These are phyloP conservation scores for Eupithecia insigniata DNA, from an alignment of 2,888 invertebrate species.

Conservation along the genomic window DNA sequence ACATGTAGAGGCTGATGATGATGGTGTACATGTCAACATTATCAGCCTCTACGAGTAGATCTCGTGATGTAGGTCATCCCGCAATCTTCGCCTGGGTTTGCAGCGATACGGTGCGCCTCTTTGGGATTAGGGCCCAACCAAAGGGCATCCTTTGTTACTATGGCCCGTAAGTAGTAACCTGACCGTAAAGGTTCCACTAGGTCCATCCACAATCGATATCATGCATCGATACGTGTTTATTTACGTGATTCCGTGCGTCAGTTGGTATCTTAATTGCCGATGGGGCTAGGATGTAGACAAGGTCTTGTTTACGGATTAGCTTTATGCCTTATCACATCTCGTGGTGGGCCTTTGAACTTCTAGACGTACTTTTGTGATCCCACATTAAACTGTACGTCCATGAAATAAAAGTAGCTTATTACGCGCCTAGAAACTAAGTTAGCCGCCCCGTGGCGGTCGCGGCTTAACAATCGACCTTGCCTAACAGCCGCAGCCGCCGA, in stretches of 20 bases:
- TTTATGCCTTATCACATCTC: conserved; percentile 39
- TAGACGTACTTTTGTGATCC: not conserved
- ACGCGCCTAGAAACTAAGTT: not conserved
- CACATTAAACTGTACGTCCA: not conserved
- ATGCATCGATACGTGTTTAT: conserved; percentile 65
- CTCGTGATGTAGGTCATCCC: not conserved
- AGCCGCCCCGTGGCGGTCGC: not conserved
- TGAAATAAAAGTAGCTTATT: not conserved
- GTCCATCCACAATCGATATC: conserved; percentile 52
- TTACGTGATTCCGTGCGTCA: conserved; percentile 70
- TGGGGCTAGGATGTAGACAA: conserved; percentile 39
- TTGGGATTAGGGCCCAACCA: not conserved
- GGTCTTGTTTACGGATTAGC: conserved; percentile 39
- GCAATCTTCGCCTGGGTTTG: not conserved
- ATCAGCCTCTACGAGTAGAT: too few relatives aligned
- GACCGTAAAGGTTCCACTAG: not conserved
- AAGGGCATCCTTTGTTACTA: not conserved
- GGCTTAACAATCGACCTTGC: not conserved
- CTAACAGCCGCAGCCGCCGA: too few relatives aligned
- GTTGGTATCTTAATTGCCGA: conserved; percentile 37
- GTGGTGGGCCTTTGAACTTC: conserved; percentile 38
- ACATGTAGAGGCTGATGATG: not conserved
- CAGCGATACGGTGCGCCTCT: not conserved
- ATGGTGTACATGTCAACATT: too few relatives aligned
- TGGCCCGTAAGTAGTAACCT: not conserved